Base-by-base conservation (phyloP, 2,888 invertebrate genomes). In the Pelosia muscerda region DNA sequence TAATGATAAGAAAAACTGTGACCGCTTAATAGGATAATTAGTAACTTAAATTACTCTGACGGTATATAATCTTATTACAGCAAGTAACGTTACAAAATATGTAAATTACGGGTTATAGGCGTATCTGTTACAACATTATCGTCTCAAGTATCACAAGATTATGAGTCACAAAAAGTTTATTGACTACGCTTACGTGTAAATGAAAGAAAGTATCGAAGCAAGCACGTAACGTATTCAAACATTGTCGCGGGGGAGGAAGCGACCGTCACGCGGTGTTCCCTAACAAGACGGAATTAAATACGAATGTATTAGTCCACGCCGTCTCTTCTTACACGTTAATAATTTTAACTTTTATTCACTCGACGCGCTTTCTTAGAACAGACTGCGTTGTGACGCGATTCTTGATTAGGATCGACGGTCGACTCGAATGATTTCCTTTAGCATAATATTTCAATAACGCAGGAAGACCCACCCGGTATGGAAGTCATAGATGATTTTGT, bases 241-340 rank as follows among this genome's bases (percentile, higher is more conserved):
- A 81, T 86, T 86, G 91, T 91, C 88, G 81, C 85, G 73, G 82
- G 81, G 81, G 87, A 93, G 94, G 94, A 94, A 92, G 86, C 88
- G 84, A 75, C 86, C 91, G 89, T 91, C 93, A 91, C 90, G 88
- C 82, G 77, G 82, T 83, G 86, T 84, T 82, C 84, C 85, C 87
- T 87, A 89, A 89, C 91, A 88, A 91, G 92, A 92, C 92, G 85
- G 90, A 91, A 91, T 93, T 92, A 92, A 92, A 93, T 91, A 91
- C 90, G 84, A 89, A 88, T 88, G 90, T 89, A 89, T 90, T 88
- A 89, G 86, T 84, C 76, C 74, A 75, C 73, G 69, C 77, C 81
- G 83, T 86, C 84, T 89, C 87, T 85, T 85, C 85, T 91, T 89
- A 89, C 87, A 82, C 82, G 82, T 87, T 87, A 89, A 90, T 91